A percentile compares a stretch with the other conserved stretches of the same genome.
Conservation (phyloP, 2,797 vertebrate genomes). For the Clarias pachynema region DNA sequence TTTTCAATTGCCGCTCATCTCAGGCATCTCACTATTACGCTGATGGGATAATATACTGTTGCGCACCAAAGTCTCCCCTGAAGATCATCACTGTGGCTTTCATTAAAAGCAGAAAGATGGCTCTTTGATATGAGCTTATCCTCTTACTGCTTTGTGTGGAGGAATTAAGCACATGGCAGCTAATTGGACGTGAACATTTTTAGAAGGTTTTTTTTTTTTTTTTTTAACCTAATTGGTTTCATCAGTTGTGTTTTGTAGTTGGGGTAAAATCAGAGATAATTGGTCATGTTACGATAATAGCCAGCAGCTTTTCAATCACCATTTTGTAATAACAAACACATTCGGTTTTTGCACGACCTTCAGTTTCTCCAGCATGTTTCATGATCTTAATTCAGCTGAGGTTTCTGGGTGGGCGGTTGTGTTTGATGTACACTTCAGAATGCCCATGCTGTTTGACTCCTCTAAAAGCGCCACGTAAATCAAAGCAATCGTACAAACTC, state of each 20-base stretch:
- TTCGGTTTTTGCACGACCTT: neutral
- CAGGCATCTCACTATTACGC: conserved; percentile 10
- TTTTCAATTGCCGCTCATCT: neutral
- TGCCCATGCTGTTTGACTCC: conserved; percentile 51
- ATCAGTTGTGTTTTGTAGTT: conserved; percentile 42
- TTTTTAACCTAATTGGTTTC: conserved; percentile 51
- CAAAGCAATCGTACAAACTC: conserved; percentile 67
- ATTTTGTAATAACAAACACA: conserved; percentile 10
- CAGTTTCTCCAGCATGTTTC: conserved; percentile 1
- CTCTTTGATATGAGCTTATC: conserved; percentile 69
- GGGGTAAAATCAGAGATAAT: conserved; percentile 46
- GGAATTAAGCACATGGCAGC: conserved; percentile 57
- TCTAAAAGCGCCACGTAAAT: conserved; percentile 59
- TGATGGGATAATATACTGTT: conserved; percentile 28
- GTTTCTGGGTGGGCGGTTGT: conserved; percentile 9
- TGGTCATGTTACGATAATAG: conserved; percentile 25
- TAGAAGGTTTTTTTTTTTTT: neutral
- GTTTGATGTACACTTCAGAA: conserved; percentile 17
- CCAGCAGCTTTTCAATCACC: conserved; percentile 8
- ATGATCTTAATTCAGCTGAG: conserved; percentile 13
- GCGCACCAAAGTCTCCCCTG: neutral
- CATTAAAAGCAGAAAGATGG: conserved; percentile 40
- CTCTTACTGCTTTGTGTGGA: conserved; percentile 65
- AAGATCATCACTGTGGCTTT: conserved; percentile 59
- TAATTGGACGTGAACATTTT: conserved; percentile 57